Percentiles rank a stretch among this genome's conserved stretches.
These are phyloP conservation scores for Microtus oregoni DNA, from an alignment of 2,113 vertebrate species.

Conservation along the genomic window DNA sequence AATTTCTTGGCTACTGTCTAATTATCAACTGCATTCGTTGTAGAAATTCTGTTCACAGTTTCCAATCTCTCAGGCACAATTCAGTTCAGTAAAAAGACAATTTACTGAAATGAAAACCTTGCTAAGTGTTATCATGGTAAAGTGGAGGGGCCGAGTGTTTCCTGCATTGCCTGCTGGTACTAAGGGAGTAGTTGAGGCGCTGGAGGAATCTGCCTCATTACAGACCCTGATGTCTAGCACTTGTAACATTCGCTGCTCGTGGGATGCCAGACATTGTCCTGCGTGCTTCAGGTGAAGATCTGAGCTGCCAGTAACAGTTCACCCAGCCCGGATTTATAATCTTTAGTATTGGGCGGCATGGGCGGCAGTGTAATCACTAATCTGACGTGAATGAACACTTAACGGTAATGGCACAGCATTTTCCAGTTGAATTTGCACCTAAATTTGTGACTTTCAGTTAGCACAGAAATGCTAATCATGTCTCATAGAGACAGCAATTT, in stretches of 20 bases:
- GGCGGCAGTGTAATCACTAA: constrained; percentile 54
- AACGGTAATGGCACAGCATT: constrained; percentile 51
- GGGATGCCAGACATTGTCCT: neutral
- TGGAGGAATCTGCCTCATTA: neutral
- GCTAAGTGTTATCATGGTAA: constrained; percentile 34
- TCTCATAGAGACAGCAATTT: constrained; percentile 71
- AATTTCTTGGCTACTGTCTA: constrained; percentile 10
- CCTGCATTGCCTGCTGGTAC: neutral
- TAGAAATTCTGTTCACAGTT: constrained; percentile 9
- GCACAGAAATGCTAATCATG: constrained; percentile 70
- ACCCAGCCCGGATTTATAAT: neutral
- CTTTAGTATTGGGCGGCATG: constrained; percentile 33
- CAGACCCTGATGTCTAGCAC: neutral
- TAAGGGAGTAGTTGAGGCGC: neutral
- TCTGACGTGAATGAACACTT: constrained; percentile 65
- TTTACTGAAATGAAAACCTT: constrained; percentile 61
- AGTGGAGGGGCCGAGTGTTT: neutral
- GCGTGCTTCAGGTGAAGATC: neutral
- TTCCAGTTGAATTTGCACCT: constrained; percentile 72
- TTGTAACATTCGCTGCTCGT: neutral
- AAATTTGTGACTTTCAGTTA: constrained; percentile 66
- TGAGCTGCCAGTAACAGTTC: neutral
- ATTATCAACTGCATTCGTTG: neutral
- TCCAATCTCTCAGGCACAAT: constrained; percentile 6
- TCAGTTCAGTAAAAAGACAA: constrained; percentile 28